These are phyloP conservation scores for Eledona agricola DNA, from an alignment of 2,888 invertebrate species.

Conservation along the genomic window DNA sequence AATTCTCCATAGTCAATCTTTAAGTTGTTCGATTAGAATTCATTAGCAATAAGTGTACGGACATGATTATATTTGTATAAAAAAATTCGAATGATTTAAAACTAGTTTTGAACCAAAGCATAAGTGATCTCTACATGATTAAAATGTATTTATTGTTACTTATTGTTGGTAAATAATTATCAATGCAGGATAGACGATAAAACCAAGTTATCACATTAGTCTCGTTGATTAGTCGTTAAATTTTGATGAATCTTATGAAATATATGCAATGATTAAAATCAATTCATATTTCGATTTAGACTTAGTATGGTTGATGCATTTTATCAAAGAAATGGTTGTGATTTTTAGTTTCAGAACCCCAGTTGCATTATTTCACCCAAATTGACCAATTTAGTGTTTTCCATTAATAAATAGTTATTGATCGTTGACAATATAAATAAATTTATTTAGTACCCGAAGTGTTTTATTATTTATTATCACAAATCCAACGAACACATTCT, in stretches of 20 bases:
- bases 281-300: slow-evolving; percentile 43
- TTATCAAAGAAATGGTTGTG: slow-evolving; percentile 45
- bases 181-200: slow-evolving; percentile 29
- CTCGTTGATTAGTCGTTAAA: slow-evolving; percentile 49
- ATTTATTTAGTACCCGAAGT: slow-evolving; percentile 56
- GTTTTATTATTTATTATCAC: no score
- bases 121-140: slow-evolving; percentile 43
- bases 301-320: slow-evolving; percentile 43
- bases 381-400: slow-evolving; percentile 52
- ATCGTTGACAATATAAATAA: slow-evolving; percentile 60
- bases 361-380: slow-evolving; percentile 39
- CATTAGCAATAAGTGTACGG: slow-evolving; percentile 48
- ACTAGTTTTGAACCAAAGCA: slow-evolving; percentile 48
- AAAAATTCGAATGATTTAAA: slow-evolving; percentile 34
- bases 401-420: slow-evolving; percentile 52
- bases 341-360: slow-evolving; percentile 35
- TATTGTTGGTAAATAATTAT: slow-evolving; percentile 42
- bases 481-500: no score
- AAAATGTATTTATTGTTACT: slow-evolving; percentile 45
- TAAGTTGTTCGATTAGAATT: slow-evolving; percentile 45
- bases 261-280: slow-evolving; percentile 34
- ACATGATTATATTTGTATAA: slow-evolving; percentile 36
- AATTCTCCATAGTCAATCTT: slow-evolving; percentile 43
- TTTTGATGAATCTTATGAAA: slow-evolving; percentile 46
- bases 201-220: slow-evolving; percentile 36